Evolutionary conservation across 2,888 invertebrate species (phyloP).

Genomic region (Baronia brevicornis): DNA sequence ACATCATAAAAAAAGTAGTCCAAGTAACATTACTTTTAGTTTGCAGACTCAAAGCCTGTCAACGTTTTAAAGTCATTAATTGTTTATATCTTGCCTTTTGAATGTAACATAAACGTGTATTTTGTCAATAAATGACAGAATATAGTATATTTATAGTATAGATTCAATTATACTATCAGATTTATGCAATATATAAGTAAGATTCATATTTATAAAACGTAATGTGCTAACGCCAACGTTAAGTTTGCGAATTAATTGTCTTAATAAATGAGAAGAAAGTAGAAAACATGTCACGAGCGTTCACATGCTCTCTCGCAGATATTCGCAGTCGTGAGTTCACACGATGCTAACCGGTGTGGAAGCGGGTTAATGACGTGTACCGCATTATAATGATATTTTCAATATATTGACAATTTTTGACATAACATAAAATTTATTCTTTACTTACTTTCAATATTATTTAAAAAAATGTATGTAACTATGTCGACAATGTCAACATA

Average conservation of each 20-base stretch:
- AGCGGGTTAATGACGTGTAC: slow-evolving; percentile 19
- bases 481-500: too few relatives aligned
- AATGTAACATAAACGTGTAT: too few relatives aligned
- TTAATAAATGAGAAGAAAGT: slow-evolving; percentile 42
- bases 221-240: not conserved
- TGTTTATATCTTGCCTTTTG: too few relatives aligned
- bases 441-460: too few relatives aligned
- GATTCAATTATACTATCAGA: not conserved
- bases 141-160: too few relatives aligned
- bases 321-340: slow-evolving; percentile 16
- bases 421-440: too few relatives aligned
- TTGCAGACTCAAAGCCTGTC: too few relatives aligned
- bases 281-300: slow-evolving; percentile 35
- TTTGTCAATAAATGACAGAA: too few relatives aligned
- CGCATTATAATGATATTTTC: slow-evolving; percentile 10
- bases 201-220: not conserved
- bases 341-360: slow-evolving; percentile 22
- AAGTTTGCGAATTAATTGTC: slow-evolving; percentile 12
- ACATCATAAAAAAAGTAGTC: slow-evolving; percentile 1
- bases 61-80: too few relatives aligned
- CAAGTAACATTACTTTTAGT: too few relatives aligned
- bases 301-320: slow-evolving; percentile 30
- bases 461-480: too few relatives aligned
- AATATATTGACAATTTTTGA: slow-evolving; percentile 4
- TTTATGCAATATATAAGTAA: too few relatives aligned